Evolutionary conservation across 2,797 vertebrate genomes (phyloP).

Genomic region (Cossypha caffra): DNA sequence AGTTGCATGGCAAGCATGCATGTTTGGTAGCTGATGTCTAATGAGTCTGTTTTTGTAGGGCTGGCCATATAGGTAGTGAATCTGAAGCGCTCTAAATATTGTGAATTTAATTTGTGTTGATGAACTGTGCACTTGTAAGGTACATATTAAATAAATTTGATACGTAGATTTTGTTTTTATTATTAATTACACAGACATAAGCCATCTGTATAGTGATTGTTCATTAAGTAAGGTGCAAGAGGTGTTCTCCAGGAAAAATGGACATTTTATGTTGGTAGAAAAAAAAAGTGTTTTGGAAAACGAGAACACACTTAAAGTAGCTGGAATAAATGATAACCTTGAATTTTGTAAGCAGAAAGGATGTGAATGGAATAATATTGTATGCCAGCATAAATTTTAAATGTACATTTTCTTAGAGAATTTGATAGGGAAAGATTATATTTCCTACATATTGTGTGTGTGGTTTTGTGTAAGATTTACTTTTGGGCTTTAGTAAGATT

Average conservation of each 20-base stretch:
- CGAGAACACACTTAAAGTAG: background rate
- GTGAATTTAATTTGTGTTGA: background rate
- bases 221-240: background rate
- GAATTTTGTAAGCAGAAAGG: background rate
- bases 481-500: background rate
- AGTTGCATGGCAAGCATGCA: background rate
- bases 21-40: background rate
- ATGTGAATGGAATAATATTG: background rate
- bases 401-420: background rate
- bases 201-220: background rate
- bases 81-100: background rate
- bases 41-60: accelerated
- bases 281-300: background rate
- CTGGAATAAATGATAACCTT: background rate
- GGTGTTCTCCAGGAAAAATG: background rate
- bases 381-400: background rate
- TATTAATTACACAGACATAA: background rate
- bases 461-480: background rate
- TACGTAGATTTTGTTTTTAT: background rate
- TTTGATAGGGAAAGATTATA: background rate
- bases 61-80: background rate
- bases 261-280: background rate
- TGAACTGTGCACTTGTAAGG: background rate
- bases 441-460: background rate
- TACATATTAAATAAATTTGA: background rate